Base-by-base conservation (phyloP, 1,140 invertebrate genomes). In the Heliconius eleuchia region DNA sequence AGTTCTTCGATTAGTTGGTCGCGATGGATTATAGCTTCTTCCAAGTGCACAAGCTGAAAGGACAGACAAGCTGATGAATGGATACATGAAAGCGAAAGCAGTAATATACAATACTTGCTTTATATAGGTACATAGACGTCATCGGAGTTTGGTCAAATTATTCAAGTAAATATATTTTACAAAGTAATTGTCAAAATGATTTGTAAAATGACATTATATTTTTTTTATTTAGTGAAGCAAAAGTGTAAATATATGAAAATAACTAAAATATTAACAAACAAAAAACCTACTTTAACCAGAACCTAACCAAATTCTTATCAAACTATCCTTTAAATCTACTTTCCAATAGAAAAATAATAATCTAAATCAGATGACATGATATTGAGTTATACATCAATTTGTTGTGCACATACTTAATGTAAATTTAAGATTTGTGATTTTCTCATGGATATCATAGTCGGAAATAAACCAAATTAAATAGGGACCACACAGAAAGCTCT, bases 1-100 rank as follows among this genome's bases (percentile, higher is more conserved):
- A 97, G 91, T 87, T 96, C 95, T 76, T 95, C 92, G 60, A 97
- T 95, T 85, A 96, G 91, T 80, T 95, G 94, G 81, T 96, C 95
- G 73, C 95, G 95, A 39, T 96, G 94, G 0, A 89, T 85, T 37
- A 96, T 90, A 83, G 96, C 96, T 82, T 93, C 89, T 90, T 96
- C 95, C 85, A 96, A 96, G 87, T 96, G 95, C 80, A 95, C 88
- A 81, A 96, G 94, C 96, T 96, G 90, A 88, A 95, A 95, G 87
- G 85, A 94, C 86, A 94, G 81, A 89, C 78, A 87, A 87, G 86
- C 87, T 77, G 87, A 85, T 85, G 88, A 46, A 81, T 79, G 55
- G 70, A 23, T 52, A 83, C 76, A 82, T 27, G 70, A 85, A 76
- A 76, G 76, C 74, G 46, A 18, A 42, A 71, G 78, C 34, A 52